phyloP scores from a whole-genome alignment of 92 coral and sea anemone species.

The Siderastrea siderea region DNA sequence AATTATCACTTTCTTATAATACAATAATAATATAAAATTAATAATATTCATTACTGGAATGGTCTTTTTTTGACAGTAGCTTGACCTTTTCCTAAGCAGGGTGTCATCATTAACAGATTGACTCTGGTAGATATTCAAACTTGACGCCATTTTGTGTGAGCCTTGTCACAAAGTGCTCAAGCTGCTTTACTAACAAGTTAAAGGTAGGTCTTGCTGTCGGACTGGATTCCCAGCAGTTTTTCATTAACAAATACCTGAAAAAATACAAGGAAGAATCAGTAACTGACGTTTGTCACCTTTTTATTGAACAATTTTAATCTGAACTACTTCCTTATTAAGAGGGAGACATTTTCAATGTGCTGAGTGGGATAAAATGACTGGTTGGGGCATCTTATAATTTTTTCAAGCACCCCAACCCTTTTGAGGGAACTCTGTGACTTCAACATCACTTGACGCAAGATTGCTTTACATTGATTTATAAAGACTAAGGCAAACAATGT shows the following conservation, averaged over 20 bases:
- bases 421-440: too few relatives aligned
- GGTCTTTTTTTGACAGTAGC: background rate
- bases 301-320: too few relatives aligned
- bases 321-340: too few relatives aligned
- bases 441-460: too few relatives aligned
- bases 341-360: too few relatives aligned
- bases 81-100: background rate
- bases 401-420: too few relatives aligned
- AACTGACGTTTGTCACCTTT: too few relatives aligned
- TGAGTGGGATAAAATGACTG: too few relatives aligned
- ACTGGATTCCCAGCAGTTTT: slow-evolving; percentile 65
- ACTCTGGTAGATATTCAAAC: slow-evolving; percentile 55
- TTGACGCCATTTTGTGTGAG: slow-evolving; percentile 46
- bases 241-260: slow-evolving; percentile 76
- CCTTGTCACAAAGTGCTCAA: slow-evolving; percentile 47
- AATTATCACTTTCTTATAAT: slow-evolving; percentile 32
- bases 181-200: slow-evolving; percentile 59
- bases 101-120: slow-evolving; percentile 32
- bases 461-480: too few relatives aligned
- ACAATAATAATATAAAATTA: slow-evolving; percentile 36
- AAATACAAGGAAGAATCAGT: background rate
- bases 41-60: background rate
- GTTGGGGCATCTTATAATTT: too few relatives aligned
- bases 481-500: too few relatives aligned
- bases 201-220: slow-evolving; percentile 82